These are phyloP conservation scores for Guaruba guarouba DNA, from an alignment of 2,113 vertebrate genomes.

Conservation along the genomic window DNA sequence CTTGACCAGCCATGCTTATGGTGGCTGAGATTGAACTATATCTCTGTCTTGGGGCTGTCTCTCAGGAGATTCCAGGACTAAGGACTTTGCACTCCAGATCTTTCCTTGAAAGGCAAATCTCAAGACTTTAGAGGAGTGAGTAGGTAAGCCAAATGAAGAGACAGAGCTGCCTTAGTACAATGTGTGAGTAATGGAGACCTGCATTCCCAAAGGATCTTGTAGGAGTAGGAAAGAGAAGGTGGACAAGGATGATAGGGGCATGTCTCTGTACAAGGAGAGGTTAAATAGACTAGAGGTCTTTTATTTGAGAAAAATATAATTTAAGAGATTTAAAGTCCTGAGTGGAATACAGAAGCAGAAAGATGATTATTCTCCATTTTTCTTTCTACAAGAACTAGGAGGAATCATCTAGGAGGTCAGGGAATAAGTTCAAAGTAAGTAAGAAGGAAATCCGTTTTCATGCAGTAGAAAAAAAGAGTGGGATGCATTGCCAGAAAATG, in stretches of 20 bases:
- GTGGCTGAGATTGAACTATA: background rate
- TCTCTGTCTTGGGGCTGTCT: background rate
- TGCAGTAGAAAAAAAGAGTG: background rate
- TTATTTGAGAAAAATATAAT: background rate
- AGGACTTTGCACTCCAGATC: background rate
- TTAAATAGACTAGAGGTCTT: background rate
- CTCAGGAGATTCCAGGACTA: background rate
- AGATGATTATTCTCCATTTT: background rate
- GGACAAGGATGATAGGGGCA: background rate
- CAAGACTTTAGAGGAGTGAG: background rate
- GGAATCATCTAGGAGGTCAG: background rate
- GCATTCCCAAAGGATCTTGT: background rate
- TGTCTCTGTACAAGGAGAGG: background rate
- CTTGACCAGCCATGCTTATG: background rate
- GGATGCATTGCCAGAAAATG: background rate
- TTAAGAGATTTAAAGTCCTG: background rate
- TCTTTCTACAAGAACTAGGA: background rate
- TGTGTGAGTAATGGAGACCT: background rate
- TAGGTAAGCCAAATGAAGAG: background rate
- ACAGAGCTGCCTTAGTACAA: background rate
- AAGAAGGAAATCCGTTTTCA: background rate
- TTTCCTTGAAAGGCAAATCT: background rate
- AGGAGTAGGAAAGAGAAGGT: background rate
- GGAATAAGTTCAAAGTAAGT: background rate
- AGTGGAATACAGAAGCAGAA: background rate